Evolutionary conservation across 2,888 invertebrate species (phyloP), one percentile per base, ranked within the genome.

Genomic region (Plagodis dolabraria): DNA sequence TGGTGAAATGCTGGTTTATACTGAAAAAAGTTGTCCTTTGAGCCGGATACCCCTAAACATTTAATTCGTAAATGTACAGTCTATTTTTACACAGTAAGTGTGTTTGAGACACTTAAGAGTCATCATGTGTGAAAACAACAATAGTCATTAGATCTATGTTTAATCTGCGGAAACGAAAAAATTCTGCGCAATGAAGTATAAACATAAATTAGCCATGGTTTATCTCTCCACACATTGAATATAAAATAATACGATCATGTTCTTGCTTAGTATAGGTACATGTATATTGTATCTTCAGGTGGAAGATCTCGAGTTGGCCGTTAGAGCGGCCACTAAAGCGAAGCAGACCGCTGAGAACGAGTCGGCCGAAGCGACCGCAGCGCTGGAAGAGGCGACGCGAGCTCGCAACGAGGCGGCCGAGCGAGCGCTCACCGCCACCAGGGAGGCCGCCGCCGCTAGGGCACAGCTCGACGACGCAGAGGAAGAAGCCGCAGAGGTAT

Each of bases 401-500:
- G 94, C 95, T 35, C 93, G 96, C 60, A 94, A 94, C 68, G 98
- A 98, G 68, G 96, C 96, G 0, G 98, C 98, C 70, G 97, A 97
- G 68, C 94, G 96, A 5, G 92, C 92, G 12, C 72, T 85, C n/a
- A 43, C 80, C 0, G 94, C 97, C 2, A 94, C 95, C 58, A 89
- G 98, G 7, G 98, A 98, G 82, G 96, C 97, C 11, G 94, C 96
- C 12, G 97, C 98, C 56, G 89, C 98, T 10, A 94, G 97, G 70
- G 96, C 96, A 7, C 96, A 97, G 82, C 93, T 98, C 11, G 98
- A 99, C 76, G 99, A 99, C 80, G 97, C 97, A 50, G 98, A 99
- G 82, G 98, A 99, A 77, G 98, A 99, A 82, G 94, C 98, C 57
- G 96, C 97, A 0, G 80, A 80, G 77, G 80, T 79, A 12, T n/a